A percentile compares a stretch with the other conserved stretches of the same genome.
These are phyloP conservation scores for Phylloscopus whistleri DNA, from an alignment of 2,113 vertebrate species.

Conservation along the genomic window DNA sequence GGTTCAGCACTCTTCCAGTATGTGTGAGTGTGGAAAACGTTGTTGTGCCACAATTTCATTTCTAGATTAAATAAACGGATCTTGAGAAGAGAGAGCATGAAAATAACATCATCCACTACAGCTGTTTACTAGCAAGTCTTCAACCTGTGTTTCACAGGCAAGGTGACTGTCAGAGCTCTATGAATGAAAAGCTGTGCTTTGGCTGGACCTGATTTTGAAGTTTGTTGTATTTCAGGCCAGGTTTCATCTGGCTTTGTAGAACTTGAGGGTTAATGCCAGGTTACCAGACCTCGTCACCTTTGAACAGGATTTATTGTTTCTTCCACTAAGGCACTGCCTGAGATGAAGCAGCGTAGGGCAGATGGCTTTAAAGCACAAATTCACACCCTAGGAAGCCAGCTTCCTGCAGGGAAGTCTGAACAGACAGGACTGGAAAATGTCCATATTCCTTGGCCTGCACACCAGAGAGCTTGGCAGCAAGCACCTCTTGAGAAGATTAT, in stretches of 20 bases:
- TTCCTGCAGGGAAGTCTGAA: neutral
- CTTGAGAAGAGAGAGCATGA: neutral
- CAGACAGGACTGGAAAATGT: neutral
- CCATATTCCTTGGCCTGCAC: neutral
- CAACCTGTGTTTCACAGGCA: neutral
- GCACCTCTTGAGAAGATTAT: neutral
- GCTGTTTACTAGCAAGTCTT: neutral
- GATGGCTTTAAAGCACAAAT: neutral
- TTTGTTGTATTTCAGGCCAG: neutral
- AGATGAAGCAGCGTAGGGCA: neutral
- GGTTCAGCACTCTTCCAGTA: neutral
- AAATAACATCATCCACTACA: neutral
- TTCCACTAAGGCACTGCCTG: neutral
- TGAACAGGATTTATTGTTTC: neutral
- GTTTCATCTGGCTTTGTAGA: neutral
- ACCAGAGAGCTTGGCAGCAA: neutral
- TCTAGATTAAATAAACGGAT: neutral
- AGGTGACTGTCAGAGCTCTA: neutral
- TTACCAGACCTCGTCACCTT: neutral
- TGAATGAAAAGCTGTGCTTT: neutral
- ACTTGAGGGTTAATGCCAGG: neutral
- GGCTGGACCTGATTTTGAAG: neutral
- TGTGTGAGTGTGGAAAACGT: fast-evolving
- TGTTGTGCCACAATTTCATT: neutral
- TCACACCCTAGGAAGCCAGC: neutral